Base-by-base conservation (phyloP, 2,113 vertebrate genomes). In the Myocastor coypus region DNA sequence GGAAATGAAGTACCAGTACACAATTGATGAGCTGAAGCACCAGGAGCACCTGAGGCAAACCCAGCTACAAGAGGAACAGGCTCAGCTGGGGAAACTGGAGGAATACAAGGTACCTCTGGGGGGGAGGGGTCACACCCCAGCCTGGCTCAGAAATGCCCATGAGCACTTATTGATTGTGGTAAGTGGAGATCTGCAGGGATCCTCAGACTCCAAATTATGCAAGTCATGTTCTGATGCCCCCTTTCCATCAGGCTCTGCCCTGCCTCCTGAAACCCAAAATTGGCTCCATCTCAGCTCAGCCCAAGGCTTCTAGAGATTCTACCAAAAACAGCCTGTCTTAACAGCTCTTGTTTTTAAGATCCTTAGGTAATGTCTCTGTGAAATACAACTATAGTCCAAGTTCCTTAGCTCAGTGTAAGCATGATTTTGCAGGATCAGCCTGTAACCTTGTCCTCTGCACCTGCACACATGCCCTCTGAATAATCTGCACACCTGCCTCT, bases 31-130 rank as follows among this genome's bases (percentile, higher is more conserved):
- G 28, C 89, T 99, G 86, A 98, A 95, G 88, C 64, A 78, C 4
- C 97, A 97, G 13, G 99, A 99, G 96, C 40, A 93, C 26, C 34
- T 73, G 95, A 93, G 75, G 24, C 94, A 98, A 95, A 87, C 94
- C 89, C 97, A 83, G 40, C 57, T 96, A 46, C 97, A 99, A 46
- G 97, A 81, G 0, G 55, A 98, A 55, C 87, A 97, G 89, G 96
- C 85, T 30, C 91, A 40, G 71, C 95, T 97, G 92, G 91, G 97
- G 71, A 98, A 99, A 87, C 96, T 99, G 95, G 98, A 99, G 66
- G 93, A 98, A 17, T 99, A 99, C 89, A 96, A 96, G 98, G 99
- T 99, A 96, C 57, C 32, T 0, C n/a, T 7, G 7, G 3, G n/a
- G 3, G n/a, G 42, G 19, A 42, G 81, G 52, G 7, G 0, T 12